phyloP scores from a whole-genome alignment of 1,140 invertebrate species.

The Caerostris darwini region DNA sequence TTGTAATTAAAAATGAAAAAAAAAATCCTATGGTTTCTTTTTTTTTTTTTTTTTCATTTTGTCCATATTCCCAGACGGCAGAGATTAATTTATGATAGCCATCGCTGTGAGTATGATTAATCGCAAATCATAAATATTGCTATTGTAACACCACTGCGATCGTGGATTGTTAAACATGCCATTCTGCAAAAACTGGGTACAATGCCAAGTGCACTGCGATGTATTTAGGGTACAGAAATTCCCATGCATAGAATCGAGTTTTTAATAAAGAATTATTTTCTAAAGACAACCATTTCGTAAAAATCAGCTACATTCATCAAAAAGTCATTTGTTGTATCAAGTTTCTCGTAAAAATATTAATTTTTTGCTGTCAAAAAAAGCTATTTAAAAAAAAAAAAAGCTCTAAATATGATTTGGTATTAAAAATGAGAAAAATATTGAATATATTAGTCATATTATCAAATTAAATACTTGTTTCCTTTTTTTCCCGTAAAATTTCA shows the following conservation, averaged over 20 bases:
- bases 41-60: too few relatives aligned
- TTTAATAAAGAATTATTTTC: not conserved
- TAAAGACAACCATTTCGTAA: not conserved
- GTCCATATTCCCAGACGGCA: not conserved
- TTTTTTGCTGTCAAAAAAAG: too few relatives aligned
- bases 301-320: not conserved
- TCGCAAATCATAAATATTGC: conserved; percentile 9
- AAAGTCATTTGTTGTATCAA: not conserved
- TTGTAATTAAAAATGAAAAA: not conserved
- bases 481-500: too few relatives aligned
- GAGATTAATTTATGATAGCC: not conserved
- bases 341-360: not conserved
- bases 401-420: too few relatives aligned
- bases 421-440: too few relatives aligned
- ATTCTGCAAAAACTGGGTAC: not conserved
- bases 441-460: too few relatives aligned
- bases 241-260: not conserved
- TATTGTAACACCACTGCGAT: not conserved
- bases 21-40: not conserved
- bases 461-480: too few relatives aligned
- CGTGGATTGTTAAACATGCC: not conserved
- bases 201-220: not conserved
- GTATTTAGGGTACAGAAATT: not conserved
- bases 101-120: conserved; percentile 6
- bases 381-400: too few relatives aligned